Evolutionary conservation across 2,113 vertebrate species (phyloP), one percentile per base, ranked within the genome.

Genomic region (Chitala chitala): DNA sequence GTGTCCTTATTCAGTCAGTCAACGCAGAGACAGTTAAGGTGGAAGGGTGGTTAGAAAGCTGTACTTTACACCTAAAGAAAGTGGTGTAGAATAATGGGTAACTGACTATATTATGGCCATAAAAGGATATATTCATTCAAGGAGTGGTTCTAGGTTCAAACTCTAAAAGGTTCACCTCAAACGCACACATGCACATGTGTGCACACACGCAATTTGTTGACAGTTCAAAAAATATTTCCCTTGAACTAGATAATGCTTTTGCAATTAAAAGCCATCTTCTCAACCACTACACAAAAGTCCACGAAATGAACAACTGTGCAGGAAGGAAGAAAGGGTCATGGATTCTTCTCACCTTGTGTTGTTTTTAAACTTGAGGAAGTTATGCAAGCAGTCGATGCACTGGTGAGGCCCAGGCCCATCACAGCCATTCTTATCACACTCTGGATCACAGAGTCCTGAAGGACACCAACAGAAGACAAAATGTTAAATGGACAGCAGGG

Each of bases 301-400:
- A n/a, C n/a, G n/a, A n/a, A n/a, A n/a, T n/a, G n/a, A n/a, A n/a
- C n/a, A n/a, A n/a, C n/a, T n/a, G n/a, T n/a, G n/a, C n/a, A n/a
- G n/a, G n/a, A n/a, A n/a, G n/a, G n/a, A n/a, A n/a, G n/a, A n/a
- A n/a, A n/a, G n/a, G n/a, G n/a, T n/a, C 5, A n/a, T 56, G 26
- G 64, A 4, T 29, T 31, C n/a, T 20, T 53, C 82, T 77, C 13
- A 98, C 97, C 95, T 92, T 77, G 97, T 99, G 77, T 98, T 98
- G 84, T 98, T 99, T 85, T 97, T 98, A 82, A 98, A 94, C 88
- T 99, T 99, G 80, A 98, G 95, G 88, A 98, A 98, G 82, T 92
- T 96, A 79, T 99, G 95, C 29, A 99, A 87, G 79, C 97, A 99
- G 84, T 98, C 95, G 80, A 80, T 98, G 85, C 96, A 99, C 78